These are phyloP conservation scores for Erebia aethiops DNA, from an alignment of 2,888 invertebrate genomes.

Conservation along the genomic window DNA sequence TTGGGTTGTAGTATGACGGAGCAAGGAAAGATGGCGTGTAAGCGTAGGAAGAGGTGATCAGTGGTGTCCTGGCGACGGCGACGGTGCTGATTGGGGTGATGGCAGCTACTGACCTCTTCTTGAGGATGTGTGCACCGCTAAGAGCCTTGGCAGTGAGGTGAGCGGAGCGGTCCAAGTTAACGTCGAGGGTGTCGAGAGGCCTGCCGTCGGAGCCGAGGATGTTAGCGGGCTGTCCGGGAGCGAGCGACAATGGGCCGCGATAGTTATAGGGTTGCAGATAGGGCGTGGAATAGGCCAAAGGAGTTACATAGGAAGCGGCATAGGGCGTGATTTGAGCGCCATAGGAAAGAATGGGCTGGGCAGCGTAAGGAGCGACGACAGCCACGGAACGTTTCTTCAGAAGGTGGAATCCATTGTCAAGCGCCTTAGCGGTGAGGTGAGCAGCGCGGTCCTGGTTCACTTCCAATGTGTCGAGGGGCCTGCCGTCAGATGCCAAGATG, in stretches of 20 bases:
- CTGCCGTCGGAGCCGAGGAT: constrained; percentile 68
- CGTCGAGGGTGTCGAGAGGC: constrained; percentile 70
- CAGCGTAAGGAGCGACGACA: constrained; percentile 44
- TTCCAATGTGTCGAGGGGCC: constrained; percentile 73
- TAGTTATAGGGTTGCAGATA: constrained; percentile 32
- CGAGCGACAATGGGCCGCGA: constrained; percentile 54
- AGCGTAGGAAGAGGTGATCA: constrained; percentile 44
- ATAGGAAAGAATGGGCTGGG: constrained; percentile 41
- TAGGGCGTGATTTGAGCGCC: constrained; percentile 40
- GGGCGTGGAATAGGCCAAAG: constrained; percentile 60
- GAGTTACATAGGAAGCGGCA: constrained; percentile 43
- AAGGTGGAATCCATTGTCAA: constrained; percentile 57
- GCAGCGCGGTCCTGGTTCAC: constrained; percentile 75
- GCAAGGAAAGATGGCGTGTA: constrained; percentile 42
- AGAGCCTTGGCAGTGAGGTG: constrained; percentile 66
- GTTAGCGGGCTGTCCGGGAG: constrained; percentile 71
- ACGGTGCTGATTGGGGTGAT: constrained; percentile 46
- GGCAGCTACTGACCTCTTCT: constrained; percentile 51
- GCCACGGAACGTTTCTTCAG: constrained; percentile 59
- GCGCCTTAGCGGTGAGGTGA: constrained; percentile 68
- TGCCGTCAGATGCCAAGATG: constrained; percentile 72
- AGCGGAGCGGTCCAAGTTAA: constrained; percentile 70
- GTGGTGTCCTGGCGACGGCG: constrained; percentile 47
- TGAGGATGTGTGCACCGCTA: constrained; percentile 52
- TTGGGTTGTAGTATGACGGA: constrained; percentile 28